phyloP scores from a whole-genome alignment of 2,888 invertebrate species.

The Noctua pronuba region DNA sequence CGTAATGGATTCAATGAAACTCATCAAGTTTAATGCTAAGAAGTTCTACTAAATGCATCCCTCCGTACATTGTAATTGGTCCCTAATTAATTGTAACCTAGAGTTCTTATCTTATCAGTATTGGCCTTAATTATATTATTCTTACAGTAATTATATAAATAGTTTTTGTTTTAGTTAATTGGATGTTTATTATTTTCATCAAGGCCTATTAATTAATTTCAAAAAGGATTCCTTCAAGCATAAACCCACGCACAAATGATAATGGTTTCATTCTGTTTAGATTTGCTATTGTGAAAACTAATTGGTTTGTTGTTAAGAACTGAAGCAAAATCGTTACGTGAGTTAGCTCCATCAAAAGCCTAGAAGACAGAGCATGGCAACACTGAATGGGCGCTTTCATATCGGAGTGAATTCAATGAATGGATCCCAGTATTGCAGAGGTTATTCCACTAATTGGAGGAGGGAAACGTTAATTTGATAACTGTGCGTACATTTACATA shows the following conservation, averaged over 20 bases:
- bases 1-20: slow-evolving; percentile 62
- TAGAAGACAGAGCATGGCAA: slow-evolving; percentile 64
- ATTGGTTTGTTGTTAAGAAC: slow-evolving; percentile 47
- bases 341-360: slow-evolving; percentile 54
- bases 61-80: slow-evolving; percentile 15
- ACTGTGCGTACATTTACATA: slow-evolving; percentile 71
- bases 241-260: not conserved
- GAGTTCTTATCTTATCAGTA: not conserved
- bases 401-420: slow-evolving; percentile 60
- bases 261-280: slow-evolving; percentile 27
- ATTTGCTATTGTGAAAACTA: slow-evolving; percentile 46
- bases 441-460: slow-evolving; percentile 77
- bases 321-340: slow-evolving; percentile 40
- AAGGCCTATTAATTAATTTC: not conserved
- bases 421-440: slow-evolving; percentile 65
- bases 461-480: slow-evolving; percentile 79
- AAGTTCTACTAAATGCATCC: slow-evolving; percentile 38
- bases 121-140: not conserved
- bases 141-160: not conserved
- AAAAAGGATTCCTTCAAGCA: slow-evolving; percentile 7
- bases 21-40: slow-evolving; percentile 45
- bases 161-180: slow-evolving; percentile 1
- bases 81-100: slow-evolving; percentile 20
- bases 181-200: not conserved
- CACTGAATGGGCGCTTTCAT: slow-evolving; percentile 70